Evolutionary conservation across 1,140 invertebrate genomes (phyloP), one percentile per base, ranked within the genome.

Genomic region (Macrocentrus cingulum): DNA sequence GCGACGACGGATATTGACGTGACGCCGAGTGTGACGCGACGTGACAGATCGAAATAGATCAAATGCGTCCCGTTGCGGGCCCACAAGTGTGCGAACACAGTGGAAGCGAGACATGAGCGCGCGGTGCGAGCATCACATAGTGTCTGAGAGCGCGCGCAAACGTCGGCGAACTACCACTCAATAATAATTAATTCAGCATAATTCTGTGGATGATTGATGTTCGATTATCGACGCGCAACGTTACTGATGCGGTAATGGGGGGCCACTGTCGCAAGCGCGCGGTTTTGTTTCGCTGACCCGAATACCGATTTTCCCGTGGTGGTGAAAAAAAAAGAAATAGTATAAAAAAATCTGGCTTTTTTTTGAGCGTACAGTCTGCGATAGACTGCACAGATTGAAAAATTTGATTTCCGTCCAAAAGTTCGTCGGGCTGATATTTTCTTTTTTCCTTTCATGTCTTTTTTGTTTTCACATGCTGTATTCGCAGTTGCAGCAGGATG

Each of bases 151-250:
- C 22, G 22, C 23, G 13, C 13, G 23, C 16, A 29, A 34, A 50
- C 18, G 46, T 50, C 25, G 46, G 46, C 29, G 16, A 29, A 39
- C 41, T 51, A 57, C 60, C 61, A 62, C 61, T 62, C 61, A 62
- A 62, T 59, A 55, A 56, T 63, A 63, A 62, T 59, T 58, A 62
- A 63, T 63, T 60, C 53, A 57, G 42, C 57, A 60, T 63, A 63
- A 63, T 63, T 63, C 53, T 53, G 53, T 51, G 61, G 50, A 50
- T 63, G 61, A 63, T 63, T 63, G 61, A 63, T 60, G 61, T 63
- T 60, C 55, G 48, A 60, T 63, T 60, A 63, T 63, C 32, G 58
- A 60, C 42, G 52, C 25, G 29, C 46, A 22, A 45, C n/a, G 61
- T 55, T 22, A 16, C 32, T 22, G 56, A 51, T 46, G 55, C 42